Evolutionary conservation across 2,888 invertebrate genomes (phyloP).

Genomic region (Drosophila tanythrix): DNA sequence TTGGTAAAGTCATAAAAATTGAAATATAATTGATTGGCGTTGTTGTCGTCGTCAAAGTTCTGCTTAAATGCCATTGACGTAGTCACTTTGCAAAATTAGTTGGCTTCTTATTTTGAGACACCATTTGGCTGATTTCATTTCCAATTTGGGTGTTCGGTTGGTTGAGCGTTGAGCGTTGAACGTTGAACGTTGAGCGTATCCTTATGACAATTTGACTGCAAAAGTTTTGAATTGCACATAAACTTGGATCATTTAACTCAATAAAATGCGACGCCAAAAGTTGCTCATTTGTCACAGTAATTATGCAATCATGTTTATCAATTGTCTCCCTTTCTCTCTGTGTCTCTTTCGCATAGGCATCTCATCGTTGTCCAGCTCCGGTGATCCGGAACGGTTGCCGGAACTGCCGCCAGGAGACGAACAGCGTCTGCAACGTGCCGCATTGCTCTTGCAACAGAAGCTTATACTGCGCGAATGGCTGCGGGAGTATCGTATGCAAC

Average conservation of each 20-base stretch:
- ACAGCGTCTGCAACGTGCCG: conserved; percentile 92
- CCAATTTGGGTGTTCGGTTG: conserved; percentile 5
- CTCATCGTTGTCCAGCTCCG: conserved; percentile 92
- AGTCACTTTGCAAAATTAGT: conserved; percentile 71
- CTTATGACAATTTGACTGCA: conserved; percentile 13
- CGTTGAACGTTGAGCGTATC: conserved; percentile 11
- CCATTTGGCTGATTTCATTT: conserved; percentile 51
- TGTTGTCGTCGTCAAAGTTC: conserved; percentile 41
- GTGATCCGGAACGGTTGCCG: conserved; percentile 90
- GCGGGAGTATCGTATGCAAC: conserved; percentile 89
- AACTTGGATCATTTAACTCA: conserved; percentile 68
- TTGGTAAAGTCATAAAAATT: conserved; percentile 67
- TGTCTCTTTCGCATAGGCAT: conserved; percentile 87
- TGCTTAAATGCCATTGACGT: conserved; percentile 54
- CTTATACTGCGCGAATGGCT: conserved; percentile 95
- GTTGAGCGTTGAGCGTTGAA: neutral
- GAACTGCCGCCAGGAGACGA: conserved; percentile 94
- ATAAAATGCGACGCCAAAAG: conserved; percentile 55
- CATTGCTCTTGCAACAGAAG: conserved; percentile 92
- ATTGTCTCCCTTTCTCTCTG: neutral
- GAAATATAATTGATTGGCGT: conserved; percentile 80
- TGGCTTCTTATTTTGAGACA: conserved; percentile 63
- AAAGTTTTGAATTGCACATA: conserved; percentile 49
- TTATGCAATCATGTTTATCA: conserved; percentile 1
- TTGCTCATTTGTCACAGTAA: conserved; percentile 16